Percentiles rank a stretch among this genome's conserved stretches.
phyloP scores from a whole-genome alignment of 1,140 invertebrate species.

The Drosophila pseudoananassae region DNA sequence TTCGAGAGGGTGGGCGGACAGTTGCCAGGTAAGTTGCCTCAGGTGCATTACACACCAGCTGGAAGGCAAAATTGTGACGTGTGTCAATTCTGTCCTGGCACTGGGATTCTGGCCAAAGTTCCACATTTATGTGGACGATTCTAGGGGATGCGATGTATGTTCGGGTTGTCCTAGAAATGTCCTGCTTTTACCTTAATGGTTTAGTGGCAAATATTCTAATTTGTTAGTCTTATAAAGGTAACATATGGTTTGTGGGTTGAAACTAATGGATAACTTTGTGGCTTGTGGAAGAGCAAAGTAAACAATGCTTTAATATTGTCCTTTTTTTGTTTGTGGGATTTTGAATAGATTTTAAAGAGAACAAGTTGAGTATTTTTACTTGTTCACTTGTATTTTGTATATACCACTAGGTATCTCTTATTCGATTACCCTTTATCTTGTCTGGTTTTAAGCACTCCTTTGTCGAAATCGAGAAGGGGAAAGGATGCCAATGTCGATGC shows the following conservation, averaged over 20 bases:
- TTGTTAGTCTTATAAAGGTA: constrained; percentile 1
- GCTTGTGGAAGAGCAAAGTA: too few relatives aligned
- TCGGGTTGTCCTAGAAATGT: constrained; percentile 12
- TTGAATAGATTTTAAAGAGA: too few relatives aligned
- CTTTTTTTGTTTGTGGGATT: too few relatives aligned
- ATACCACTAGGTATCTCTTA: neutral
- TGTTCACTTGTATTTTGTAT: too few relatives aligned
- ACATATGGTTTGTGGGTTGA: neutral
- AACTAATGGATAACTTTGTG: neutral
- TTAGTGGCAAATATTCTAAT: constrained; percentile 31
- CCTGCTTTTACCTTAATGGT: constrained; percentile 17
- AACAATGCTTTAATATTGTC: too few relatives aligned
- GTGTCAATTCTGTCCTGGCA: constrained; percentile 27
- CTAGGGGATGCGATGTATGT: constrained; percentile 5
- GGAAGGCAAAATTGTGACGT: constrained; percentile 34
- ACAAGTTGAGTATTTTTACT: too few relatives aligned
- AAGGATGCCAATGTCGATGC: constrained; percentile 37
- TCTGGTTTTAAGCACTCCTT: constrained; percentile 7
- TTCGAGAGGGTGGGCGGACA: neutral
- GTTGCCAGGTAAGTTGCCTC: constrained; percentile 28
- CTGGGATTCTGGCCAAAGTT: constrained; percentile 25
- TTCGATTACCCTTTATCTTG: too few relatives aligned
- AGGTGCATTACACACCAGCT: constrained; percentile 36
- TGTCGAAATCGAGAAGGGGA: constrained; percentile 14
- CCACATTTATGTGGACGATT: neutral